Evolutionary conservation across 2,888 invertebrate species (phyloP).

Genomic region (Chromoteleia sp.): DNA sequence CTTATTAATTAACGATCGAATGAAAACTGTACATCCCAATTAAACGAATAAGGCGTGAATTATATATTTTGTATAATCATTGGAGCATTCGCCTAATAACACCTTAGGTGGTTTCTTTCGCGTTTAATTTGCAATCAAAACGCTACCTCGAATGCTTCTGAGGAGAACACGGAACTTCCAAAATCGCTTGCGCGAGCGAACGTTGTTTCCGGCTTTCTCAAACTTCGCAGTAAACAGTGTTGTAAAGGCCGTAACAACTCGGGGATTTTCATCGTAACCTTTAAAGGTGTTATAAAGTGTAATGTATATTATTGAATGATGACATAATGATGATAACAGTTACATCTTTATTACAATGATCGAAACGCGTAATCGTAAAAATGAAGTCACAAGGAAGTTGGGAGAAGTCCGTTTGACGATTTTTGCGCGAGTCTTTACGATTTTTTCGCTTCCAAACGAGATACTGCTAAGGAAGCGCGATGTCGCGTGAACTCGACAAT

Average conservation of each 20-base stretch:
- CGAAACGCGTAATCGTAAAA: conserved; percentile 46
- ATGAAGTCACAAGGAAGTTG: conserved; percentile 40
- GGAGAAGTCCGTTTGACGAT: background rate
- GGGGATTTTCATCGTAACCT: conserved; percentile 51
- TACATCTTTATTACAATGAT: conserved; percentile 62
- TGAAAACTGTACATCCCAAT: background rate
- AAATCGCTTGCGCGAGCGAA: conserved; percentile 51
- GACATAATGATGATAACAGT: conserved; percentile 62
- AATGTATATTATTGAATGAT: conserved; percentile 66
- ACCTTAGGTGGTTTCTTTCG: conserved; percentile 35
- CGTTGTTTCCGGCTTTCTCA: conserved; percentile 62
- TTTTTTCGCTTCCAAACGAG: background rate
- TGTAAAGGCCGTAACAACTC: conserved; percentile 38
- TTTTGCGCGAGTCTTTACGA: background rate
- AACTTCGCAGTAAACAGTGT: conserved; percentile 40
- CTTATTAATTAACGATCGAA: conserved; percentile 5
- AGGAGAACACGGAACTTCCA: conserved; percentile 45
- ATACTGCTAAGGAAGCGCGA: background rate
- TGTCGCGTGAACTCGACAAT: conserved; percentile 27
- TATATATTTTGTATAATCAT: conserved; percentile 28
- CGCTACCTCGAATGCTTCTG: conserved; percentile 50
- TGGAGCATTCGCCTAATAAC: conserved; percentile 22
- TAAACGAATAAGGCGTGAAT: conserved; percentile 4
- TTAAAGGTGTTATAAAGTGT: conserved; percentile 53
- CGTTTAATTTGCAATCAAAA: conserved; percentile 59